A percentile compares a stretch with the other conserved stretches of the same genome.
Conservation (phyloP, 2,888 invertebrate species). For the Xestobium rufovillosum region DNA sequence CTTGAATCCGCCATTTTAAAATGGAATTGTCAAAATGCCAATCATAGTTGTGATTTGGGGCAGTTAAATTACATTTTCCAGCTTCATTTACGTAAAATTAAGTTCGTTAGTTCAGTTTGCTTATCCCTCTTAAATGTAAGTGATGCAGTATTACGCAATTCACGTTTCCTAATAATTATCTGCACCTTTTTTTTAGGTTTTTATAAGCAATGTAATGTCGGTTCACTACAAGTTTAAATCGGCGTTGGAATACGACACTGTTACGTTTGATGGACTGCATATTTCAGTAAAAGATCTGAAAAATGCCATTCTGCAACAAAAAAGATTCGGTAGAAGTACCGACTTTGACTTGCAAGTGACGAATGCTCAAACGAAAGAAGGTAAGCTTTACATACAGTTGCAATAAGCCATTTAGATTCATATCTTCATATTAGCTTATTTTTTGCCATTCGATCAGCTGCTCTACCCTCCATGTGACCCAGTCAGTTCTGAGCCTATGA, state of each 20-base stretch:
- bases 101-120: neutral
- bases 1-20: too few species aligned
- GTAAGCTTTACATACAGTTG: conserved; percentile 53
- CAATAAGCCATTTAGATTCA: too few species aligned
- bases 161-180: neutral
- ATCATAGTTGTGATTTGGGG: too few species aligned
- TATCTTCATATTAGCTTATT: too few species aligned
- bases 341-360: conserved; percentile 96
- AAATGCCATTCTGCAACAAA: conserved; percentile 89
- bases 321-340: conserved; percentile 85
- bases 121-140: neutral
- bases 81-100: conserved; percentile 1
- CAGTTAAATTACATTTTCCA: too few species aligned
- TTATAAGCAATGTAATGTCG: conserved; percentile 70
- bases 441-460: too few species aligned
- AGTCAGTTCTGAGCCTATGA: too few species aligned
- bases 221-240: conserved; percentile 99
- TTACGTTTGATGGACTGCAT: conserved; percentile 94
- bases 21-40: too few species aligned
- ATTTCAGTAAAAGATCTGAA: conserved; percentile 94
- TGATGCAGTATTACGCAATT: neutral
- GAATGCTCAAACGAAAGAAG: conserved; percentile 96
- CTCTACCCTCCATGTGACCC: too few species aligned
- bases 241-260: conserved; percentile 89
- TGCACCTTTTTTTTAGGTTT: conserved; percentile 6